Base-by-base conservation (phyloP, 2,797 vertebrate genomes). In the Crenichthys baileyi region DNA sequence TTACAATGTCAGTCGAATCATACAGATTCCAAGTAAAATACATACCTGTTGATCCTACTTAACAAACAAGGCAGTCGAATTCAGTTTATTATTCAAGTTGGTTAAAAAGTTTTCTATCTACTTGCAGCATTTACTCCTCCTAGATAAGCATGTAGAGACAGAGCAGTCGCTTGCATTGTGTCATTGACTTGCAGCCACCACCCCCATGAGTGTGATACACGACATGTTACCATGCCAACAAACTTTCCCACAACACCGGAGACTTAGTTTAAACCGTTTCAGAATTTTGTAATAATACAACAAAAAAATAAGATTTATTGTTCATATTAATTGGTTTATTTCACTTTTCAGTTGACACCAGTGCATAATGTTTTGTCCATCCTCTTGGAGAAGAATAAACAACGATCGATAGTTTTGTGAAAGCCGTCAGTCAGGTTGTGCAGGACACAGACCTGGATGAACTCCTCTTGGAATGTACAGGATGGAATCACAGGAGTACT, bases 191-290 rank as follows among this genome's bases (percentile, higher is more conserved):
- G 12, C 0, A 6, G 15, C 48, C 29, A 80, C 80, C 88, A 80
- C 80, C 82, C 85, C 89, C 72, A 1, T 73, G 11, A 58, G 46
- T 83, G 78, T 83, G 72, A 83, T 26, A 73, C 70, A 56, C 26
- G n/a, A 60, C 68, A 80, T 22, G n/a, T 56, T 46, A 65, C 63
- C 7, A 65, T 3, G 24, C 5, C 41, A 68, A 68, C 39, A n/a
- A 24, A 44, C 67, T 15, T 46, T 44, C 13, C 22, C 9, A 46
- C 13, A 24, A 39, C 39, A 41, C 20, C 9, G 1, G 18, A 41
- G 20, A 41, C 63, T 67, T 36, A 1, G 22, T 44, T 67, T 24
- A 41, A 41, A 11, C 22, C 2, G 8, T 24, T 67, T 20, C 20
- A n/a, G 7, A n/a, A 8, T n/a, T 58, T 58, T n/a, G 18, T 53